phyloP scores from a whole-genome alignment of 2,113 vertebrate species.

The Callipepla squamata region DNA sequence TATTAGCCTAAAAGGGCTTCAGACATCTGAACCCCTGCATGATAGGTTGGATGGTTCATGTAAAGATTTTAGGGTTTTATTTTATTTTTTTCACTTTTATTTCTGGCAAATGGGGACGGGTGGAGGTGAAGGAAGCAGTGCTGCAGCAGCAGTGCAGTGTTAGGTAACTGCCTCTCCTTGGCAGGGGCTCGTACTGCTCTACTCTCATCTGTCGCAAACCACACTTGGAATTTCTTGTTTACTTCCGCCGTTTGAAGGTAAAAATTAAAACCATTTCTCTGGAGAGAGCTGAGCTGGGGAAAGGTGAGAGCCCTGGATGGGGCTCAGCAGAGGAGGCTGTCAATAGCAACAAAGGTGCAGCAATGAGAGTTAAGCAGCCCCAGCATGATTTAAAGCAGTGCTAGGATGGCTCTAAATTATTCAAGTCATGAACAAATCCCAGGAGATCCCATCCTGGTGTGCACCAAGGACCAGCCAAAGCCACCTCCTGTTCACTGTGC shows the following conservation, averaged over 20 bases:
- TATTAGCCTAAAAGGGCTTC: neutral
- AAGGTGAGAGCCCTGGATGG: neutral
- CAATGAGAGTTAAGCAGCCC: neutral
- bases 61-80: neutral
- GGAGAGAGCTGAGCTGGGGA: neutral
- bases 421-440: neutral
- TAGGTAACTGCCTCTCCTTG: neutral
- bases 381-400: neutral
- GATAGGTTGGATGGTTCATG: neutral
- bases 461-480: neutral
- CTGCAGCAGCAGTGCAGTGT: accelerated
- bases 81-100: neutral
- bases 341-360: accelerated
- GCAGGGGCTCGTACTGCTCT: neutral
- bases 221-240: neutral
- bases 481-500: neutral
- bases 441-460: neutral
- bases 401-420: neutral
- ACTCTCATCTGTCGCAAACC: neutral
- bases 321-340: neutral
- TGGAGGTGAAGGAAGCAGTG: neutral
- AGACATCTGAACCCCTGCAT: neutral
- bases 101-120: neutral
- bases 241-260: neutral
- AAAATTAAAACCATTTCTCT: neutral